phyloP scores from a whole-genome alignment of 1,140 invertebrate genomes.

The Elymnias hypermnestra region DNA sequence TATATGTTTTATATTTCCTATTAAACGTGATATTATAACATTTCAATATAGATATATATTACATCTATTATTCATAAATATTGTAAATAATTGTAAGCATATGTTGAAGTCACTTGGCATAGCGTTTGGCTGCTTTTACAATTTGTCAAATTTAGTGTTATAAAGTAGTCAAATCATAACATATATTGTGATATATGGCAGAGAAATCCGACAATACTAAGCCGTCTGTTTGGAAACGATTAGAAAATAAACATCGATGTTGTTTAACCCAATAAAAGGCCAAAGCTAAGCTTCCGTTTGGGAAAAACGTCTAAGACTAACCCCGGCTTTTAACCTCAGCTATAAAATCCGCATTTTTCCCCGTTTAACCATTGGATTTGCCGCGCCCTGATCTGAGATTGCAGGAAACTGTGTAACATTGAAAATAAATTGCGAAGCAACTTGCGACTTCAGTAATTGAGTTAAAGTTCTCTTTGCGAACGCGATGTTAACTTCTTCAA shows the following conservation, averaged over 20 bases:
- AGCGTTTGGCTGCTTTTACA: no score
- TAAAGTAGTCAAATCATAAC: no score
- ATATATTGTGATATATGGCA: no score
- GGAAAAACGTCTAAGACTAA: constrained; percentile 18
- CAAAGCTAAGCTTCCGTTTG: constrained; percentile 12
- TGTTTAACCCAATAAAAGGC: constrained; percentile 14
- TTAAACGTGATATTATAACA: no score
- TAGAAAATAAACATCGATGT: constrained; percentile 8
- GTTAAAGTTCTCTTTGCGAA: constrained; percentile 14
- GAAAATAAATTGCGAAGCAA: constrained; percentile 20
- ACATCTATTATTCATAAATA: no score
- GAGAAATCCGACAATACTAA: no score
- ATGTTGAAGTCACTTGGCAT: no score
- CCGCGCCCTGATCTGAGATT: constrained; percentile 42
- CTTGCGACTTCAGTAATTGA: constrained; percentile 7
- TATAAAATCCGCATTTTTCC: constrained; percentile 47
- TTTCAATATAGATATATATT: no score
- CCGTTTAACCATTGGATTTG: constrained; percentile 42
- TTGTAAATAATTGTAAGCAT: no score
- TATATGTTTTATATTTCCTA: no score
- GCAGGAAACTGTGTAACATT: constrained; percentile 45
- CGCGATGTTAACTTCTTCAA: constrained; percentile 17
- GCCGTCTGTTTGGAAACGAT: not conserved
- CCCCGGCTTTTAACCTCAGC: constrained; percentile 39
- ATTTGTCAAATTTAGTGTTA: no score